Base-by-base conservation (phyloP, 2,113 vertebrate species). In the Callorhinus ursinus region DNA sequence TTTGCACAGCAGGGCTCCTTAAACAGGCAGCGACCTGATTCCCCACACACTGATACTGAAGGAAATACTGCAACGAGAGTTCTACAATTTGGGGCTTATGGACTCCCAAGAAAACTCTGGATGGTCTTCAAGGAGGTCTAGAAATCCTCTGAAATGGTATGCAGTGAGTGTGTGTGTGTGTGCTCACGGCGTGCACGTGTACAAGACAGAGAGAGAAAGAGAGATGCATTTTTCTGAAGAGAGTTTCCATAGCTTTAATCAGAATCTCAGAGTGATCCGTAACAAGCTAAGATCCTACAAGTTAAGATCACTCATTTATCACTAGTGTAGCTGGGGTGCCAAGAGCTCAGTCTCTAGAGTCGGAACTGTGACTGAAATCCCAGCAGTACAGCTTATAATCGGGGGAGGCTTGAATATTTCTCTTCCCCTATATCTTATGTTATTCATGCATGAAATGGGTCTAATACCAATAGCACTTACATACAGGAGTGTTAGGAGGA, bases 251-350 rank as follows among this genome's bases (percentile, higher is more conserved):
- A 80, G 77, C 33, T 86, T 63, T 39, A 96, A 77, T 24, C 53
- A 93, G 72, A 67, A 92, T 90, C 57, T 96, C 51, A 88, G 42
- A 89, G 69, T 63, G 39, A 71, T 53, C 46, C 36, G 28, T 76
- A 81, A 85, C 28, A 24, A 59, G 22, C 24, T 59, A 59, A 59
- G 21, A 59, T 2, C 16, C 33, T 13, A 49, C 59, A 71, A 49
- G 51, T 83, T 90, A 92, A 92, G 33, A 80, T 80, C 36, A 39
- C 49, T 87, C 28, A 61, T 88, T 90, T 77, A 59, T 77, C 57
- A 42, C 49, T 28, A 76, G 12, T 26, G 1, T 33, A 51, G 36
- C 11, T 88, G 39, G 53, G 21, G 26, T 18, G 61, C 74, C 13
- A 82, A 89, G 42, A 76, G 28, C 42, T 87, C 42, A 87, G 61